Conservation (phyloP, 1,140 invertebrate genomes). For the Pomacea maculata region DNA sequence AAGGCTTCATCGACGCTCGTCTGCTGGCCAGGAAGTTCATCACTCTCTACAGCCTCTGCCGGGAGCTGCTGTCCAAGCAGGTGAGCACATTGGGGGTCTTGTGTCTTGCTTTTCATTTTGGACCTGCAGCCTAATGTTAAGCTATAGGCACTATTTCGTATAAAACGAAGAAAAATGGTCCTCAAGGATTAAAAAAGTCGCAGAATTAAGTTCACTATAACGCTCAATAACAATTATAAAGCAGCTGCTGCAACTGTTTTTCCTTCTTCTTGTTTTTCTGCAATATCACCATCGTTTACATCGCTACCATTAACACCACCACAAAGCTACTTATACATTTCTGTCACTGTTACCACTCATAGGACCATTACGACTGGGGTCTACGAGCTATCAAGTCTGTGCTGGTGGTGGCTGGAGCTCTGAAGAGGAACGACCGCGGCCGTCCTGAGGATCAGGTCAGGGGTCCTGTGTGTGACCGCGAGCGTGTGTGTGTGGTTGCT, state of each 20-base stretch:
- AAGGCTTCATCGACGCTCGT: conserved; percentile 95
- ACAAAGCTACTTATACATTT: neutral
- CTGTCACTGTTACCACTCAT: neutral
- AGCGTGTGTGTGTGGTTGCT: conserved; percentile 11
- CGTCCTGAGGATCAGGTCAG: conserved; percentile 88
- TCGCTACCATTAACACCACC: too few species aligned
- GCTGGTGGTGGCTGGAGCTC: conserved; percentile 91
- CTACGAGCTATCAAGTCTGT: conserved; percentile 95
- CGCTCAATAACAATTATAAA: too few species aligned
- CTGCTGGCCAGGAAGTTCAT: conserved; percentile 95
- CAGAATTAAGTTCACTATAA: too few species aligned
- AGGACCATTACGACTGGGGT: conserved; percentile 97
- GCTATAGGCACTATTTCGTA: too few species aligned
- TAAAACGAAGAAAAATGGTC: too few species aligned
- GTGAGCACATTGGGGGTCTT: conserved; percentile 26
- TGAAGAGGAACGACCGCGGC: conserved; percentile 89
- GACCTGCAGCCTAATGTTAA: too few species aligned
- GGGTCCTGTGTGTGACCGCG: neutral
- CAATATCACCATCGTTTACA: too few species aligned
- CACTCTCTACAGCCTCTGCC: conserved; percentile 93
- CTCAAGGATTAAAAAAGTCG: too few species aligned
- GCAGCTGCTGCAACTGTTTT: too few species aligned
- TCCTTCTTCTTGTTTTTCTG: too few species aligned
- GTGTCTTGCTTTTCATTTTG: neutral
- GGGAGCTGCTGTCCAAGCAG: conserved; percentile 94